phyloP scores from a whole-genome alignment of 2,888 invertebrate genomes.

The Colostygia pectinataria region DNA sequence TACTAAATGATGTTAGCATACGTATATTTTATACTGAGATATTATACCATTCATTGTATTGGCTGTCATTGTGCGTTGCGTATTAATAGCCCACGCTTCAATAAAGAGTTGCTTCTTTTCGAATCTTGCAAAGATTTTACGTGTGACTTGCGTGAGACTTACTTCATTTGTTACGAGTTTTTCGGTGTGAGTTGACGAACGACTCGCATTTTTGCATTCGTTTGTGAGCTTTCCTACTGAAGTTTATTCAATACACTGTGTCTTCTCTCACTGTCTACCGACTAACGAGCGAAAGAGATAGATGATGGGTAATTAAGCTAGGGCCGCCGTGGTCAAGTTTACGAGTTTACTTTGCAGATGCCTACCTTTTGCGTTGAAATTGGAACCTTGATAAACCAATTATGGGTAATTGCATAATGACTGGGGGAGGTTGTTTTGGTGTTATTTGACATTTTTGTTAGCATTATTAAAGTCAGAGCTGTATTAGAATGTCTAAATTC shows the following conservation, averaged over 20 bases:
- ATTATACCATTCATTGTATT: too few species aligned
- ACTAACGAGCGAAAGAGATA: constrained; percentile 51
- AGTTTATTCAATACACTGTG: background rate
- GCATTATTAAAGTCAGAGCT: constrained; percentile 1
- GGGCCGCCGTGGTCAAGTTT: constrained; percentile 56
- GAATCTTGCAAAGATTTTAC: too few species aligned
- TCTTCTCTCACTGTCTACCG: constrained; percentile 25
- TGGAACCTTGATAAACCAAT: constrained; percentile 43
- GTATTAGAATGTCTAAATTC: background rate
- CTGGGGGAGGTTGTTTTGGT: constrained; percentile 28
- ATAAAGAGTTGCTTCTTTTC: too few species aligned
- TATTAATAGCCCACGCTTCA: too few species aligned
- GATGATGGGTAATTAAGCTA: constrained; percentile 54
- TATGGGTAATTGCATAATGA: constrained; percentile 48
- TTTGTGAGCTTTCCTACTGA: constrained; percentile 7
- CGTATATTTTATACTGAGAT: too few species aligned
- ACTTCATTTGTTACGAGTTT: too few species aligned
- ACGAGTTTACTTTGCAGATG: constrained; percentile 44
- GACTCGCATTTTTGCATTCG: background rate
- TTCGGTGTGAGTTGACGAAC: background rate
- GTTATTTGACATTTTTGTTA: constrained; percentile 17
- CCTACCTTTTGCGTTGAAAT: constrained; percentile 39
- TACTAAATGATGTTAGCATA: too few species aligned
- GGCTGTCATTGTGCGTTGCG: too few species aligned
- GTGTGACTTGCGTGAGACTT: too few species aligned